These are phyloP conservation scores for Bubalus kerabau DNA, from an alignment of 2,113 vertebrate species.

Conservation along the genomic window DNA sequence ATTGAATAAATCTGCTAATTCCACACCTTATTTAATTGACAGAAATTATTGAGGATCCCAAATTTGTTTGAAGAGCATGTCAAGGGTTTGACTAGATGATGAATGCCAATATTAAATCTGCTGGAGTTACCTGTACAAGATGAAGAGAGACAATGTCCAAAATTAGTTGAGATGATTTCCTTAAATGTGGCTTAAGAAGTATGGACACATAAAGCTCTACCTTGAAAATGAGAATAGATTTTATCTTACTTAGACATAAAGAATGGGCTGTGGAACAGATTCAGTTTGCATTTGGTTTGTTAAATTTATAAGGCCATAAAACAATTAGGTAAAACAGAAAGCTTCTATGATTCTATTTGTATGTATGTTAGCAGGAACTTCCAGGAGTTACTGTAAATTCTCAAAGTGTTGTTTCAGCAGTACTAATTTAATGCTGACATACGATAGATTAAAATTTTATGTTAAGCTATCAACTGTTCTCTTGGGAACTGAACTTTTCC, in stretches of 20 bases:
- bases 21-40: slow-evolving; percentile 59
- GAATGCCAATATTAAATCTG: slow-evolving; percentile 50
- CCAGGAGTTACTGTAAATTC: slow-evolving; percentile 19
- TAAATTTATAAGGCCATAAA: slow-evolving; percentile 45
- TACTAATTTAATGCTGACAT: slow-evolving; percentile 59
- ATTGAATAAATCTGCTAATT: slow-evolving; percentile 63
- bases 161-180: slow-evolving; percentile 28
- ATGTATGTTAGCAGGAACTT: slow-evolving; percentile 58
- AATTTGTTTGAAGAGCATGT: slow-evolving; percentile 57
- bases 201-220: slow-evolving; percentile 53
- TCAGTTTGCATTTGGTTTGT: slow-evolving; percentile 63
- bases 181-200: slow-evolving; percentile 53
- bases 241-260: slow-evolving; percentile 61
- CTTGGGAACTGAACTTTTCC: slow-evolving; percentile 55
- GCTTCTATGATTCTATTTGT: slow-evolving; percentile 54
- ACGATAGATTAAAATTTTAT: slow-evolving; percentile 52
- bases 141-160: slow-evolving; percentile 60
- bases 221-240: slow-evolving; percentile 50
- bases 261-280: slow-evolving; percentile 57
- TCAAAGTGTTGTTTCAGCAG: slow-evolving; percentile 50
- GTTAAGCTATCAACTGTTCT: slow-evolving; percentile 50
- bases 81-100: slow-evolving; percentile 50
- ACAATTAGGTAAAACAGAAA: slow-evolving; percentile 53
- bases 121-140: slow-evolving; percentile 65
- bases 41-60: slow-evolving; percentile 73